Base-by-base conservation (phyloP, 2,113 vertebrate species). In the Eulemur rufifrons region DNA sequence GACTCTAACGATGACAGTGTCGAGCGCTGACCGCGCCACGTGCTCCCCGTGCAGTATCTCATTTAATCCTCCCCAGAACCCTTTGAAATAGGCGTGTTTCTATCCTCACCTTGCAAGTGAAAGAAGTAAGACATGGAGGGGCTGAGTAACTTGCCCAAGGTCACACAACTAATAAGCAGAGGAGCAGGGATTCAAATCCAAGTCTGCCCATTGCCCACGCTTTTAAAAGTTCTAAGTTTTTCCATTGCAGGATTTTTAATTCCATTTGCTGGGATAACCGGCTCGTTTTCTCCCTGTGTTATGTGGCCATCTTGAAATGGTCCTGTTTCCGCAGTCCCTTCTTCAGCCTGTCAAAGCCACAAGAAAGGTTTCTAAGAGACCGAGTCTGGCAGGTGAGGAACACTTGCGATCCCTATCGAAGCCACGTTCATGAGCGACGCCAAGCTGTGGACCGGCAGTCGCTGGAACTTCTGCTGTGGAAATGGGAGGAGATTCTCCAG, bases 1-100 rank as follows among this genome's bases (percentile, higher is more conserved):
- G 45, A 23, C n/a, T 18, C 39, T 20, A 3, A 13, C 15, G 25
- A 8, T 1, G 10, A 13, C 11, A 3, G 17, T 7, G 0, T 4
- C 5, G 6, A 39, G 64, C 5, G 23, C 80, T 39, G 9, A 13
- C 39, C 9, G 5, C 66, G 32, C 63, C 59, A 3, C 18, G 50
- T 9, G 37, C 13, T n/a, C 32, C 47, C 6, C 29, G 0, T 6
- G 21, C 74, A n/a, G 14, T 1, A 1, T 13, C 73, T 82, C 47
- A 29, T n/a, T n/a, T n/a, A 68, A 52, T 68, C 76, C 74, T 74
- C 61, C 68, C 86, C 64, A 10, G 52, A 69, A 25, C 25, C 5
- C 77, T 47, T 8, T 50, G 66, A 45, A 39, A 20, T 15, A 8
- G 29, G 42, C 25, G 2, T 54, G 14, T 76, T 56, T 39, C 47